Conservation (phyloP, 2,113 vertebrate genomes). For the Eretmochelys imbricata region DNA sequence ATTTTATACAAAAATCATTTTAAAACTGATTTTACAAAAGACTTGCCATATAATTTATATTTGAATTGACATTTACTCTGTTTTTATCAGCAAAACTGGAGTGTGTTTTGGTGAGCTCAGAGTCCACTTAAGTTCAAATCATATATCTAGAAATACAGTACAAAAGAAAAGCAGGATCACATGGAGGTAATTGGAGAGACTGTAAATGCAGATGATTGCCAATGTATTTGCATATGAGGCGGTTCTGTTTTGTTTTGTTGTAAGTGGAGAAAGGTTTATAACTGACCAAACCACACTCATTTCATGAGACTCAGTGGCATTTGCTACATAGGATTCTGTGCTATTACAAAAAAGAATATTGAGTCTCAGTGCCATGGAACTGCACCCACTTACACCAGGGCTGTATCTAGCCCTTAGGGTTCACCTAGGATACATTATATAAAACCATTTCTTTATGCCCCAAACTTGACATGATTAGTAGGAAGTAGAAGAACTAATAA, state of each 20-base stretch:
- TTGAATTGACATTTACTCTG: slow-evolving; percentile 54
- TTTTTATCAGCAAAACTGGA: slow-evolving; percentile 38
- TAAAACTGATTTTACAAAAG: slow-evolving; percentile 27
- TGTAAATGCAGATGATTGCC: not conserved
- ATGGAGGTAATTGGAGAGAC: not conserved
- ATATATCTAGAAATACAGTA: not conserved
- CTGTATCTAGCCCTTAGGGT: not conserved
- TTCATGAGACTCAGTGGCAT: not conserved
- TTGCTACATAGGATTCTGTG: not conserved
- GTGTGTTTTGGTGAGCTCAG: not conserved
- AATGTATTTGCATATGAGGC: not conserved
- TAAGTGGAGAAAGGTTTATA: not conserved
- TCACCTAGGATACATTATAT: not conserved
- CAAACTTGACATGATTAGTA: accelerated
- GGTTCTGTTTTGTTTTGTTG: slow-evolving; percentile 12
- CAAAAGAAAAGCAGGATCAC: not conserved
- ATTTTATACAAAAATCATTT: slow-evolving; percentile 27
- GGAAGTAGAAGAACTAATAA: not conserved
- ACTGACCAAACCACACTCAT: not conserved
- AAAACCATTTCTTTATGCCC: not conserved
- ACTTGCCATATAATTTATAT: slow-evolving; percentile 39
- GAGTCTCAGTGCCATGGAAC: not conserved
- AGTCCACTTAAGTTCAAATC: slow-evolving; percentile 9
- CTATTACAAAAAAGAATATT: not conserved
- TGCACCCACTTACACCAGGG: accelerated